phyloP scores from a whole-genome alignment of 2,797 vertebrate species.

The Austrolebias charrua region DNA sequence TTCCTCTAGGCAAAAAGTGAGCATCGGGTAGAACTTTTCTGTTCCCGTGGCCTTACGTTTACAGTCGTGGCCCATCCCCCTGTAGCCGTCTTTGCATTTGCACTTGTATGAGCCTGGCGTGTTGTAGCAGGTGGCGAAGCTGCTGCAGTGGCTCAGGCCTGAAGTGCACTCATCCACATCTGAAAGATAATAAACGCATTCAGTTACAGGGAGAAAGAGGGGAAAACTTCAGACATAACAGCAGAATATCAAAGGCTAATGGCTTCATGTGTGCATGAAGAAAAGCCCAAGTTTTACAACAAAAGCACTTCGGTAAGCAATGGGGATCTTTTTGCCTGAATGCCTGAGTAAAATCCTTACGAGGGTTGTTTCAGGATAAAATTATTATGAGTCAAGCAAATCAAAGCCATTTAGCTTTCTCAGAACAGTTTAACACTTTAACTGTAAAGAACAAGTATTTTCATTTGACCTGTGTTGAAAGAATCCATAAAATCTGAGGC shows the following conservation, averaged over 20 bases:
- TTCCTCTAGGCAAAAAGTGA: constrained; percentile 18
- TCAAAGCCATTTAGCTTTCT: constrained; percentile 1
- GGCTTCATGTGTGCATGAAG: constrained; percentile 40
- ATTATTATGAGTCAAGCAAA: neutral
- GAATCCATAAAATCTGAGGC: neutral
- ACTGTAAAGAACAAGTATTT: neutral
- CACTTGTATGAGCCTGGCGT: constrained; percentile 94
- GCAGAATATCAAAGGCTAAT: constrained; percentile 47
- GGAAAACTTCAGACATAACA: constrained; percentile 37
- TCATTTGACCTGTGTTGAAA: neutral
- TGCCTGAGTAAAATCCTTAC: constrained; percentile 16
- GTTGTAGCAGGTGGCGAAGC: constrained; percentile 90
- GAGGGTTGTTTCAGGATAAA: constrained; percentile 11
- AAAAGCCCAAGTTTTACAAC: constrained; percentile 13
- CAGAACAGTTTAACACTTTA: neutral
- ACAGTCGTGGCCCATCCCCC: constrained; percentile 87
- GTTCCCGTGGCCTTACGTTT: constrained; percentile 82
- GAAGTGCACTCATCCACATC: constrained; percentile 92
- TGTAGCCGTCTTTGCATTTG: constrained; percentile 91
- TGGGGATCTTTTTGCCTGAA: constrained; percentile 18
- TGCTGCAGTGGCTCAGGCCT: constrained; percentile 85
- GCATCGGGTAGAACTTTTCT: constrained; percentile 27
- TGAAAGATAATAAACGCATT: constrained; percentile 68
- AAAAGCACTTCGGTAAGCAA: constrained; percentile 21
- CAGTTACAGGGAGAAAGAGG: constrained; percentile 14